Base-by-base conservation (phyloP, 1,140 invertebrate species). In the Drosophila sechellia region DNA sequence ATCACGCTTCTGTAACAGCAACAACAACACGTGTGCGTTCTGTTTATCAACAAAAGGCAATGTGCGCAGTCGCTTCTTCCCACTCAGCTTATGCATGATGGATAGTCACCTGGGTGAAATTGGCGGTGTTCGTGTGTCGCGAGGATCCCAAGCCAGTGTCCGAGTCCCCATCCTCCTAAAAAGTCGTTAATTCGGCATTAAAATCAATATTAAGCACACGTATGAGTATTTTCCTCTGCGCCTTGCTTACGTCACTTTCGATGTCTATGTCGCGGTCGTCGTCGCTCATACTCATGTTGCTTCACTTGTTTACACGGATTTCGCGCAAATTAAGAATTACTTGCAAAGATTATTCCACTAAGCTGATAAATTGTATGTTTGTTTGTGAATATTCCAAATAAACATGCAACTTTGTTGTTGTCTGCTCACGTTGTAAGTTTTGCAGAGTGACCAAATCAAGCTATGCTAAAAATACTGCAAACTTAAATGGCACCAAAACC, bases 211-310 rank as follows among this genome's bases (percentile, higher is more conserved):
- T 27, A 6, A 35, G 15, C 6, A 11, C 20, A 35, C 22, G 17
- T 70, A 13, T 53, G 13, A 15, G 20, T 13, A 15, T 20, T 25
- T 5, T 27, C 27, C 15, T 31, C 8, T 12, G 15, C 6, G 31
- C 8, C 27, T 68, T 80, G 77, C 87, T 89, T 94, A 97, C 97
- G 94, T 97, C 97, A 94, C 97, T 97, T 93, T 98, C 96, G 78
- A 98, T 97, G 93, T 98, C 97, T 91, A 98, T 97, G 92, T 98
- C 97, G 76, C 96, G 94, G 92, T 98, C 97, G 93, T 98, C 97
- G 93, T 97, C 97, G 92, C 96, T 97, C 96, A 97, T 87, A 35
- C 79, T 87, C 84, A 87, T 85, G 15, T 1, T 68, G 40, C 8
- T 3, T 15, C 2, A 15, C 13, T 42, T 60, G 3, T 13, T 70